Evolutionary conservation across 1,140 invertebrate genomes (phyloP), one percentile per base, ranked within the genome.

Genomic region (Rhopalosiphum maidis): DNA sequence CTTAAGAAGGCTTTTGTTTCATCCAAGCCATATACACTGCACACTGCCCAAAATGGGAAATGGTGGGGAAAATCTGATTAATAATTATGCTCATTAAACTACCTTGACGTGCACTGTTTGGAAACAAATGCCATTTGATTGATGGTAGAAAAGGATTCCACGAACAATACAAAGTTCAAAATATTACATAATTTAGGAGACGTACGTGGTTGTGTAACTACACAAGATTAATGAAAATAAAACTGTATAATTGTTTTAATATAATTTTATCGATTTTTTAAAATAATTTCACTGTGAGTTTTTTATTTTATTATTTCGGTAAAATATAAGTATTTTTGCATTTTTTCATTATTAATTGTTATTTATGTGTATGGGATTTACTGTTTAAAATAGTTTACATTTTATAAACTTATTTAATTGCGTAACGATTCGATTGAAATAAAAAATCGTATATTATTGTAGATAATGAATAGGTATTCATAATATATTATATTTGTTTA

Each of bases 91-190:
- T 41, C 51, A 35, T 35, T 90, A 90, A 90, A 90, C 55, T 46
- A 90, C 88, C 48, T 51, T 60, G 88, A 90, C 88, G 51, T 55
- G 51, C 88, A 55, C 88, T 55, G 88, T 90, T 90, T 41, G 51
- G 41, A 55, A 90, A 60, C 88, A 54, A 90, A 90, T 41, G 88
- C 88, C 88, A 23, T 90, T 90, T 90, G 88, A 90, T 90, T 90
- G 88, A 90, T 90, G 88, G n/a, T 55, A 35, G 88, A 23, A 90
- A 90, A 35, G 35, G 48, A 55, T 90, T 90, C 55, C 51, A 23
- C 37, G 2, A 90, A 90, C 88, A 90, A 90, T 90, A 37, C 51
- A 25, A 25, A 60, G 51, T 90, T 90, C 88, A 55, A 90, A 90
- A 55, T 90, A 90, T 55, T 90, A 90, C 88, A 55, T 55, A 55